These are phyloP conservation scores for Caenorhabditis virilis DNA, from an alignment of 2,888 invertebrate genomes.

Conservation along the genomic window DNA sequence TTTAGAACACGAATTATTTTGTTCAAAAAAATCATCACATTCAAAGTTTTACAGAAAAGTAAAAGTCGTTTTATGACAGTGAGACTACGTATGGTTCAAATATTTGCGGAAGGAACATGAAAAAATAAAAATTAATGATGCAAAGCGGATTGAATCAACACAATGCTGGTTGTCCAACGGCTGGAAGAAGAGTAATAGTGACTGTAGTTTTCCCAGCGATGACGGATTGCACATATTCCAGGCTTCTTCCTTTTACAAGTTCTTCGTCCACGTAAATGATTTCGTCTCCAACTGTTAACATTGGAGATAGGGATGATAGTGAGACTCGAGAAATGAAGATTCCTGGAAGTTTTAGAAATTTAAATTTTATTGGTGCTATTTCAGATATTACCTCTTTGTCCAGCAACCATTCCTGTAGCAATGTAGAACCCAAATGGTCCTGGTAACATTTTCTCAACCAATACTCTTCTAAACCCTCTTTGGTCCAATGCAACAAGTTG, in stretches of 20 bases:
- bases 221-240: constrained; percentile 56
- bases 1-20: no score
- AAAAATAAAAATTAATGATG: no score
- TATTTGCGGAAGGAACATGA: no score
- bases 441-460: constrained; percentile 55
- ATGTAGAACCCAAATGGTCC: constrained; percentile 64
- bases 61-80: no score
- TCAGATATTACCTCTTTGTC: constrained; percentile 56
- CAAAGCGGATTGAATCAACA: constrained; percentile 32
- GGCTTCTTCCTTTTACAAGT: constrained; percentile 49
- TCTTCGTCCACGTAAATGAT: constrained; percentile 59
- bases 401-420: constrained; percentile 54
- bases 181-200: constrained; percentile 49
- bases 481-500: constrained; percentile 54
- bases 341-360: no score
- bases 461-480: constrained; percentile 52
- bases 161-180: constrained; percentile 49
- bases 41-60: no score
- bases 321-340: constrained; percentile 61
- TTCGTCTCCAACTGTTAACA: constrained; percentile 60
- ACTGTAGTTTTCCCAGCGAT: constrained; percentile 56
- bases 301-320: constrained; percentile 49
- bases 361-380: no score
- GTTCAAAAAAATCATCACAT: no score
- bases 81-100: no score